Conservation (phyloP, 1,140 invertebrate species). For the Sinella curviseta region DNA sequence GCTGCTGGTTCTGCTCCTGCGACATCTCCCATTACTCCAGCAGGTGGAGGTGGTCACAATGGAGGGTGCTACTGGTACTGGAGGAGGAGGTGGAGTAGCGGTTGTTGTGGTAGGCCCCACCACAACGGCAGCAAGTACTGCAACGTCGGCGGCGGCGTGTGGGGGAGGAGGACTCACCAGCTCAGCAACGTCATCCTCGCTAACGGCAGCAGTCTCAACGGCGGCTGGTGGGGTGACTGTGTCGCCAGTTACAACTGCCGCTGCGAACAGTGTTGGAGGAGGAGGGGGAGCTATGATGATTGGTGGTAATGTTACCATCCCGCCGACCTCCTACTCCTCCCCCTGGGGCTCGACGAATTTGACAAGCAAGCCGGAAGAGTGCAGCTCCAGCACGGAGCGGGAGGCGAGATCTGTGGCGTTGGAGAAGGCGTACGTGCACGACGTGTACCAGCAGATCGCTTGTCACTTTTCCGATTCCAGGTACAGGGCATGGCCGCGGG, state of each 20-base stretch:
- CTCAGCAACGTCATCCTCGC: neutral
- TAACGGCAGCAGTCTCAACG: neutral
- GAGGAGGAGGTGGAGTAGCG: too few relatives aligned
- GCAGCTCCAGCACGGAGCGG: slow-evolving; percentile 58
- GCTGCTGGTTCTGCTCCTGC: too few relatives aligned
- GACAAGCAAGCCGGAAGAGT: slow-evolving; percentile 42
- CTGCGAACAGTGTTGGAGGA: neutral
- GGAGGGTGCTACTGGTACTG: neutral
- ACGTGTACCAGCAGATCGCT: slow-evolving; percentile 84
- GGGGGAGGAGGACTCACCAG: neutral
- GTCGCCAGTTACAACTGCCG: too few relatives aligned
- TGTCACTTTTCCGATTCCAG: slow-evolving; percentile 54
- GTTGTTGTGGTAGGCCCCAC: too few relatives aligned
- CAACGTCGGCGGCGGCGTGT: neutral
- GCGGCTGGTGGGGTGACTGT: too few relatives aligned
- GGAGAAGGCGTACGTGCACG: slow-evolving; percentile 91
- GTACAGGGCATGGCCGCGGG: slow-evolving; percentile 77
- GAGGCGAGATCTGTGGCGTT: slow-evolving; percentile 76
- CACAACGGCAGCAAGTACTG: too few relatives aligned
- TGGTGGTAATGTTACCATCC: neutral
- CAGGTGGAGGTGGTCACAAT: neutral
- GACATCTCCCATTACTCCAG: too few relatives aligned
- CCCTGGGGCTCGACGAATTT: slow-evolving; percentile 36
- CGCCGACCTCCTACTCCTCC: neutral
- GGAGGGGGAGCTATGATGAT: neutral